Evolutionary conservation across 2,797 vertebrate species (phyloP).

Genomic region (Tauraco hartlaubi): DNA sequence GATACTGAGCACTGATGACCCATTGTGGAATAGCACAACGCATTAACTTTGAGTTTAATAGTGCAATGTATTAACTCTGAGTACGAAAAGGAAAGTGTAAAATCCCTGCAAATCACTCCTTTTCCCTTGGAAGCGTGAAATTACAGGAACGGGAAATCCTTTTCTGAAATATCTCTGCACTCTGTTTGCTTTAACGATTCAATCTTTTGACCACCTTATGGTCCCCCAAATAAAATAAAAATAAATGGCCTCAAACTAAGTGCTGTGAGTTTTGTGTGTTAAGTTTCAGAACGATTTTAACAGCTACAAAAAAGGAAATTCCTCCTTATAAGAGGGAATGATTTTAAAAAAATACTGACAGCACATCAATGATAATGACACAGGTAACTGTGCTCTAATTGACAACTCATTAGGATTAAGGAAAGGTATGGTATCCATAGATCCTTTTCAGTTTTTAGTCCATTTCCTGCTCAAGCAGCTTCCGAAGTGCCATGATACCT

Average conservation of each 20-base stretch:
- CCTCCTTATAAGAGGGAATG: not conserved
- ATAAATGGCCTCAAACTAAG: slow-evolving; percentile 44
- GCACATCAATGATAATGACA: not conserved
- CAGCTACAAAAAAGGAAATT: not conserved
- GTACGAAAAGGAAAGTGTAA: not conserved
- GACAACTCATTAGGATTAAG: not conserved
- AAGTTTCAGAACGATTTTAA: not conserved
- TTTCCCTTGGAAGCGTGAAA: slow-evolving; percentile 13
- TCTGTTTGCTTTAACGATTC: slow-evolving; percentile 25
- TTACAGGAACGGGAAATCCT: not conserved
- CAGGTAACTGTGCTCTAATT: not conserved
- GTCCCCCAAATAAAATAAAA: slow-evolving; percentile 41
- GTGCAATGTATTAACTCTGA: not conserved
- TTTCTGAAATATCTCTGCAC: not conserved
- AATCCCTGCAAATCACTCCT: slow-evolving; percentile 6
- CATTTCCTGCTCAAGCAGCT: not conserved
- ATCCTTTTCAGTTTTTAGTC: not conserved
- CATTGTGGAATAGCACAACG: not conserved
- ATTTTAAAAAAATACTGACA: not conserved
- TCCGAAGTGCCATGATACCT: not conserved
- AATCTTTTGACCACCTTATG: slow-evolving; percentile 29
- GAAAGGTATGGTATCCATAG: not conserved
- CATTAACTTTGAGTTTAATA: not conserved
- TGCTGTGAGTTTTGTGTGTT: not conserved
- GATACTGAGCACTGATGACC: not conserved